phyloP scores from a whole-genome alignment of 2,888 invertebrate genomes.

The Macrosoma leucophasiata region DNA sequence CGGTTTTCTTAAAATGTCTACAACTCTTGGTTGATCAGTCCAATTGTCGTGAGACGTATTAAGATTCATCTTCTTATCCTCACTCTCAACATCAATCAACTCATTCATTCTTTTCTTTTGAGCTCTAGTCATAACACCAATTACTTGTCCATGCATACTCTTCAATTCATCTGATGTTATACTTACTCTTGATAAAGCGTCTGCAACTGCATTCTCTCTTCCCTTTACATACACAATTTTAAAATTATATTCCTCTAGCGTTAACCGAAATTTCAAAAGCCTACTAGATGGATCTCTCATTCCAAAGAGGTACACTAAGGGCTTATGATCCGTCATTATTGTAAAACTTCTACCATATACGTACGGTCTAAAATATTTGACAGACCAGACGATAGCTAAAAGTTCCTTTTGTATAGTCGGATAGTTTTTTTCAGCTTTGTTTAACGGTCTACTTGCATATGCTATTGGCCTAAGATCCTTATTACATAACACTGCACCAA shows the following conservation, averaged over 20 bases:
- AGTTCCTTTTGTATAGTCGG: conserved; percentile 11
- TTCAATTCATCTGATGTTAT: no score
- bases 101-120: no score
- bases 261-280: conserved; percentile 12
- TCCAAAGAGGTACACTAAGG: no score
- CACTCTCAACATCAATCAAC: no score
- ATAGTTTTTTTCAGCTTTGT: conserved; percentile 12
- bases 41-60: conserved; percentile 10
- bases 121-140: no score
- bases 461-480: conserved; percentile 11
- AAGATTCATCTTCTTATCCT: no score
- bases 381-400: conserved; percentile 17
- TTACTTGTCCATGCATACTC: no score
- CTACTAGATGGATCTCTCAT: no score
- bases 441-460: conserved; percentile 7
- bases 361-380: conserved; percentile 8
- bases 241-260: no score
- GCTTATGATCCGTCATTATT: conserved; percentile 16
- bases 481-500: conserved; percentile 14
- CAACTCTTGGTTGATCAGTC: conserved; percentile 17
- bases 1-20: conserved; percentile 15
- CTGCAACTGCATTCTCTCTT: no score
- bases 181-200: no score
- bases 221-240: no score
- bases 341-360: conserved; percentile 18